Evolutionary conservation across 2,888 invertebrate genomes (phyloP).

Genomic region (Acanthosoma haemorrhoidale): DNA sequence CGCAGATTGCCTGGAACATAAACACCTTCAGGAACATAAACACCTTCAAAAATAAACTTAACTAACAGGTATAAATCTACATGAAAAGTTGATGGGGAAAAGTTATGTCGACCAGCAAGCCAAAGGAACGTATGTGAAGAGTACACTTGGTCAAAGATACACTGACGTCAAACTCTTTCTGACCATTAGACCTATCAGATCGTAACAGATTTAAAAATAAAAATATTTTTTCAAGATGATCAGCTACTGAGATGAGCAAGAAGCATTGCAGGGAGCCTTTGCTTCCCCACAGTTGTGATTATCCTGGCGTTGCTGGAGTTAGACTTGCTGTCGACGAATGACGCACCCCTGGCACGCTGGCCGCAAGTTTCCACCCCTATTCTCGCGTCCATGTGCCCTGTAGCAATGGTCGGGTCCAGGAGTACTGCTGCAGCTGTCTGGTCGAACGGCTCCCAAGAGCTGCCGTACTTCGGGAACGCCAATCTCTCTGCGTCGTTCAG

Average conservation of each 20-base stretch:
- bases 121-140: too few relatives aligned
- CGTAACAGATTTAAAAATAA: too few relatives aligned
- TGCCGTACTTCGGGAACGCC: background rate
- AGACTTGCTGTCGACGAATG: background rate
- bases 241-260: background rate
- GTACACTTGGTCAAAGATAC: too few relatives aligned
- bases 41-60: too few relatives aligned
- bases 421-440: background rate
- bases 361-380: background rate
- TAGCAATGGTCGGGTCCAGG: background rate
- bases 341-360: background rate
- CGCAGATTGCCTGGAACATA: too few relatives aligned
- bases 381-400: background rate
- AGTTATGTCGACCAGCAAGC: too few relatives aligned
- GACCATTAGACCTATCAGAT: too few relatives aligned
- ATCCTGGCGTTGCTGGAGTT: background rate
- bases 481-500: constrained; percentile 5
- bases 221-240: too few relatives aligned
- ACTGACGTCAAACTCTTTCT: too few relatives aligned
- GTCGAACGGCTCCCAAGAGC: background rate
- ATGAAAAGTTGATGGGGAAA: too few relatives aligned
- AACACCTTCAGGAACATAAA: too few relatives aligned
- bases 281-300: background rate
- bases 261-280: background rate
- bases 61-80: too few relatives aligned